Conservation (phyloP, 1,140 invertebrate species). For the Leptinotarsa undecemlineata region DNA sequence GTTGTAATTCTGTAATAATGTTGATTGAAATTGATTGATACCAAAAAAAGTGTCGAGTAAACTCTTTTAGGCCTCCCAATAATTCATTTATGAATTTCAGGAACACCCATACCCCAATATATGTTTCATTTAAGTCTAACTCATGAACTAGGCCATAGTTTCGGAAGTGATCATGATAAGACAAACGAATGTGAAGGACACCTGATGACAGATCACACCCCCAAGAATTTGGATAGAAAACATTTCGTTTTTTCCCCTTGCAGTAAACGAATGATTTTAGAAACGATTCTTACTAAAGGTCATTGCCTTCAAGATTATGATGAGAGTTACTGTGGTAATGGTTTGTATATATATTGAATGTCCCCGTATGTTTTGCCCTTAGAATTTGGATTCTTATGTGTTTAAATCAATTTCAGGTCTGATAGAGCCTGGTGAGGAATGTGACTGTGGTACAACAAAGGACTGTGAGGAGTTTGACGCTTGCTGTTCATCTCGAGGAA, state of each 20-base stretch:
- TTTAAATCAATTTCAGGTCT: slow-evolving; percentile 33
- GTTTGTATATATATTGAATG: slow-evolving; percentile 27
- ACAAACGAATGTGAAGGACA: slow-evolving; percentile 24
- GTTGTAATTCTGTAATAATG: no score
- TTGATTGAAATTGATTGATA: no score
- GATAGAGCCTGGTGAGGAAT: slow-evolving; percentile 41
- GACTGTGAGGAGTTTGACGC: slow-evolving; percentile 38
- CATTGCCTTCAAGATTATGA: slow-evolving; percentile 35
- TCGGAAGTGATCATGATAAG: slow-evolving; percentile 35
- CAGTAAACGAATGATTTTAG: slow-evolving; percentile 36
- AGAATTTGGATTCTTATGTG: background rate
- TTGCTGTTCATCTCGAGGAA: slow-evolving; percentile 39
- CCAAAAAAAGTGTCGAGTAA: no score
- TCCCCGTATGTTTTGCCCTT: background rate
- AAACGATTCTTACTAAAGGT: slow-evolving; percentile 38
- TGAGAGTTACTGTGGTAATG: slow-evolving; percentile 42
- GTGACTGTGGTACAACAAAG: slow-evolving; percentile 42
- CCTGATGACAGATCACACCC: slow-evolving; percentile 31
- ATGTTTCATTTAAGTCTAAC: slow-evolving; percentile 32
- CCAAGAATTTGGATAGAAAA: background rate
- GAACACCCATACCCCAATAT: slow-evolving; percentile 18
- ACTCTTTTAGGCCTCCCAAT: no score
- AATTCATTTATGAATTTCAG: slow-evolving; percentile 4
- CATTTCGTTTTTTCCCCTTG: slow-evolving; percentile 39
- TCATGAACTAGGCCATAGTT: slow-evolving; percentile 36